phyloP scores from a whole-genome alignment of 2,797 vertebrate genomes.

The Benthosema pterotum region DNA sequence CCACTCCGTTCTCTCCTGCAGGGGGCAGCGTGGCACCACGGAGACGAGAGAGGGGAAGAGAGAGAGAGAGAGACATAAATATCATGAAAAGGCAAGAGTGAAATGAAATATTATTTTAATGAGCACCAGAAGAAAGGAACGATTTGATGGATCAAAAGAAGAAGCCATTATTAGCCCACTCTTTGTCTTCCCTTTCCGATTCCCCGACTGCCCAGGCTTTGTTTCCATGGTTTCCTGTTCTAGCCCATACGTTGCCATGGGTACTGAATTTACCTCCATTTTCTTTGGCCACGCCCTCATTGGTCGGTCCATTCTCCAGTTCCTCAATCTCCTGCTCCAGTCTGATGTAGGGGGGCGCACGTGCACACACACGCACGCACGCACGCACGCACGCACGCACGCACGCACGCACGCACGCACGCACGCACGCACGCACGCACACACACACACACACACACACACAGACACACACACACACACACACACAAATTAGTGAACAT shows the following conservation, averaged over 20 bases:
- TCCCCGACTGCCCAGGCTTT: conserved; percentile 17
- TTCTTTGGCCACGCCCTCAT: conserved; percentile 75
- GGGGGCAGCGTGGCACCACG: conserved; percentile 54
- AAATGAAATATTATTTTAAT: conserved; percentile 61
- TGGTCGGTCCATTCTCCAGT: conserved; percentile 82
- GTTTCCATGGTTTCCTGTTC: conserved; percentile 56
- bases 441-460: conserved; percentile 4
- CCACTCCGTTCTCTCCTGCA: conserved; percentile 78
- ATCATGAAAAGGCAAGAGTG: conserved; percentile 41
- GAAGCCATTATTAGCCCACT: conserved; percentile 39
- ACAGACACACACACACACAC: neutral
- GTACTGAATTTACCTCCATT: conserved; percentile 66
- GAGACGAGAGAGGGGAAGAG: conserved; percentile 5
- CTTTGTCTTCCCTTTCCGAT: conserved; percentile 22
- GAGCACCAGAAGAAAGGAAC: conserved; percentile 42
- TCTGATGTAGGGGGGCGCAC: conserved; percentile 75
- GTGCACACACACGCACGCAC: conserved; percentile 35
- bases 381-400: neutral
- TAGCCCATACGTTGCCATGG: conserved; percentile 55
- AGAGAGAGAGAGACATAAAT: neutral
- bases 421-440: conserved; percentile 1
- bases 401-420: conserved; percentile 1
- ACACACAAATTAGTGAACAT: neutral
- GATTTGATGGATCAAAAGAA: conserved; percentile 45
- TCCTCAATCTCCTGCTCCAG: conserved; percentile 91